Base-by-base conservation (phyloP, 2,888 invertebrate genomes). In the Neoaliturus tenellus region DNA sequence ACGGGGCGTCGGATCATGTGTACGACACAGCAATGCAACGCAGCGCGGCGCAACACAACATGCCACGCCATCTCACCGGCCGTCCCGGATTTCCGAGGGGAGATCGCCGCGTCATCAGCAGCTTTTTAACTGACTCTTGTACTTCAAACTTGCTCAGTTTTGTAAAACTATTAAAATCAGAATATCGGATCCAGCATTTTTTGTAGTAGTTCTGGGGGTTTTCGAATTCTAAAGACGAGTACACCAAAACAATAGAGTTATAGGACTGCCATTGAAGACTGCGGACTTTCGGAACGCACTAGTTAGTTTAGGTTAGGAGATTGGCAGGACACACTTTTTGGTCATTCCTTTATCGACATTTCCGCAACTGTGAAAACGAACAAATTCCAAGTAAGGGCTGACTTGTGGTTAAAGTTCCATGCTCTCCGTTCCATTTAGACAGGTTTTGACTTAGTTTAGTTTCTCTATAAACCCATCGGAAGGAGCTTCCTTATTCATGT, bases 231-330 rank as follows among this genome's bases (percentile, higher is more conserved):
- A 75, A 75, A 75, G 39, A 44, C 41, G 41, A 44, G 35, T 39
- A 71, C 75, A 75, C 75, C 75, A 75, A 75, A 75, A 75, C 35
- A 39, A 20, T 75, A 75, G 75, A 75, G 39, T 75, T 75, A 75
- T 35, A 39, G 35, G 78, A 78, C 78, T 78, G 78, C 78, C 78
- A 51, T 35, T 55, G 35, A 78, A 78, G 78, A 78, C 78, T 78
- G 78, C 23, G 20, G 75, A 71, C 71, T 39, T 31, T 23, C 25
- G 25, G 75, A 41, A 41, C 75, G 44, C 75, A 75, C 25, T 75
- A 44, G 75, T 75, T 75, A 75, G 48, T n/a, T 75, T 75, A 75
- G 75, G 44, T 48, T 75, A 75, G 75, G 41, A 3, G 48, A 48
- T 48, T 48, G 44, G 44, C 75, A 44, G 75, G 41, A 20, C 25